These are phyloP conservation scores for Drosophila cognata DNA, from an alignment of 2,888 invertebrate species.

Conservation along the genomic window DNA sequence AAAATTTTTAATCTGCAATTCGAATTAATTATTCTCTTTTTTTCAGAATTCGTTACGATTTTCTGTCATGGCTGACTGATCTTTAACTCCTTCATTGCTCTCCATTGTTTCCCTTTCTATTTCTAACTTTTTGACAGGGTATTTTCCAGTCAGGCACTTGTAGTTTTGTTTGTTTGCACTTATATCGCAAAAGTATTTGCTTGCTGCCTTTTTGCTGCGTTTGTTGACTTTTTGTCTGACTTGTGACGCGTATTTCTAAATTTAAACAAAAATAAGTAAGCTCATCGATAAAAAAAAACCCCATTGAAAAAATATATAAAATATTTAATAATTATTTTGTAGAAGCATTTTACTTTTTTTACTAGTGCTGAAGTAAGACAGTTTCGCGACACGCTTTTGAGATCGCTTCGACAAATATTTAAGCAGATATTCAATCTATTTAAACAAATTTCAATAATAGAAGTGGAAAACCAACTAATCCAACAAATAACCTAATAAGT, in stretches of 20 bases:
- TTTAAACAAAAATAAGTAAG: constrained; percentile 40
- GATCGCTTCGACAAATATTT: constrained; percentile 28
- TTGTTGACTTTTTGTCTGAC: constrained; percentile 30
- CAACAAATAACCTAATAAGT: background rate
- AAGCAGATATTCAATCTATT: constrained; percentile 30
- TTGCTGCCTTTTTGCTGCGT: constrained; percentile 34
- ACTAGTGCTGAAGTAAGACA: background rate
- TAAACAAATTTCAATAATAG: background rate
- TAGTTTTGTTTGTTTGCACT: constrained; percentile 11
- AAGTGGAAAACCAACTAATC: background rate
- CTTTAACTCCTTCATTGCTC: background rate
- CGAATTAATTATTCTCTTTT: too few species aligned
- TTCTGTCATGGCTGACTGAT: background rate
- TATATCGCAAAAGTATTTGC: constrained; percentile 67
- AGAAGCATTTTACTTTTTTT: background rate
- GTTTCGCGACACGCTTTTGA: constrained; percentile 11
- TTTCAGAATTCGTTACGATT: background rate
- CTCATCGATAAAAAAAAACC: constrained; percentile 37
- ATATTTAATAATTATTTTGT: background rate
- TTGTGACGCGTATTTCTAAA: constrained; percentile 55
- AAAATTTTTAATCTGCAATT: too few species aligned
- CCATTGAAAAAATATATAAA: background rate
- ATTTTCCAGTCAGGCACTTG: background rate
- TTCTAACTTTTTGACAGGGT: background rate
- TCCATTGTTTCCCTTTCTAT: background rate